Evolutionary conservation across 2,113 vertebrate genomes (phyloP).

Genomic region (Lepisosteus osseus): DNA sequence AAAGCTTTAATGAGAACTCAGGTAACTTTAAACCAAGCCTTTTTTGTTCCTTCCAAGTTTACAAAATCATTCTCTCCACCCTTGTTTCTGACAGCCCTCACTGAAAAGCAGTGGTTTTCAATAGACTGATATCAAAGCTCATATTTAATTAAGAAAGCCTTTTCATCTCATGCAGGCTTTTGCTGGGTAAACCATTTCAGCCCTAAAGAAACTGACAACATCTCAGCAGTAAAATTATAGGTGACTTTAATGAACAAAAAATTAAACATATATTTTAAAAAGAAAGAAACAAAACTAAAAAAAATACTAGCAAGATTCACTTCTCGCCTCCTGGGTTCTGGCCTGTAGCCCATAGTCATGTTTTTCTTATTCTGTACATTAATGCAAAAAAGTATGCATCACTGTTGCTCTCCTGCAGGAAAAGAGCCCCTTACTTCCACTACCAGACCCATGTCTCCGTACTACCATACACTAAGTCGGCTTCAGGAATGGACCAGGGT

Average conservation of each 20-base stretch:
- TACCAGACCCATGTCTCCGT: constrained; percentile 43
- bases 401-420: constrained; percentile 42
- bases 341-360: not conserved
- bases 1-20: no score
- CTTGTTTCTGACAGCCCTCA: no score
- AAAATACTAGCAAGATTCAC: not conserved
- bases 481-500: constrained; percentile 54
- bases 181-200: no score
- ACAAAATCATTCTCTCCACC: no score
- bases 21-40: no score
- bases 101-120: no score
- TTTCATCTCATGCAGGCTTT: no score
- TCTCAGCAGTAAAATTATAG: no score
- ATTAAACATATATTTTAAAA: not conserved
- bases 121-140: no score
- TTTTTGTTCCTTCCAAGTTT: no score
- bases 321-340: not conserved
- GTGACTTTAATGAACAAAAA: not conserved
- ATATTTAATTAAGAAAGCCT: no score
- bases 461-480: constrained; percentile 47
- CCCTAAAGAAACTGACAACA: no score
- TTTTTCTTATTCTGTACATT: not conserved
- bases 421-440: constrained; percentile 44
- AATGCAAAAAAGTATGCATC: constrained; percentile 46
- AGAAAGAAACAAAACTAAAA: not conserved